Evolutionary conservation across 2,797 vertebrate species (phyloP).

Genomic region (Mormyrus proboscirostris): DNA sequence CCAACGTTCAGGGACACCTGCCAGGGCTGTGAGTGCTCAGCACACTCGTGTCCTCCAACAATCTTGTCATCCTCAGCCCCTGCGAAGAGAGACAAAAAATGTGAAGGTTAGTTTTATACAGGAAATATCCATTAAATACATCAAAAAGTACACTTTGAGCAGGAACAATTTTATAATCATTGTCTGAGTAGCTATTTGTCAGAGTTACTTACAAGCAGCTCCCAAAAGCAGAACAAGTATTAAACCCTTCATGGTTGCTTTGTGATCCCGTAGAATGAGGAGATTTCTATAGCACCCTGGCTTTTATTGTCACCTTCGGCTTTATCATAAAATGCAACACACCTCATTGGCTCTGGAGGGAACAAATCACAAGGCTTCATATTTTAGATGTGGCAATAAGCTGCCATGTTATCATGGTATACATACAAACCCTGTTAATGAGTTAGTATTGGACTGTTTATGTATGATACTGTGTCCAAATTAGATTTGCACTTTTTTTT

Average conservation of each 20-base stretch:
- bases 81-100: slow-evolving; percentile 10
- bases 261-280: slow-evolving; percentile 21
- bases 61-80: slow-evolving; percentile 48
- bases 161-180: not conserved
- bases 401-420: not conserved
- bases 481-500: not conserved
- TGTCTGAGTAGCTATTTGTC: not conserved
- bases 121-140: not conserved
- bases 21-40: slow-evolving; percentile 42
- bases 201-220: slow-evolving; percentile 28
- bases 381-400: not conserved
- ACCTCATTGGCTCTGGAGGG: not conserved
- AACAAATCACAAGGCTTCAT: not conserved
- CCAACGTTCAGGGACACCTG: slow-evolving; percentile 49
- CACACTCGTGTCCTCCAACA: slow-evolving; percentile 47
- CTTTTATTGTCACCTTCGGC: not conserved
- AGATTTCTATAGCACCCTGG: not conserved
- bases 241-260: slow-evolving; percentile 1
- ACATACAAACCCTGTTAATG: not conserved
- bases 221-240: slow-evolving; percentile 26
- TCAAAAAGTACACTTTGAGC: not conserved
- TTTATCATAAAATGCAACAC: not conserved
- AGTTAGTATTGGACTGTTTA: not conserved
- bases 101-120: not conserved
- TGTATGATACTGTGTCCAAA: not conserved